Base-by-base conservation (phyloP, 2,888 invertebrate species). In the Drosophila setosimentum region DNA sequence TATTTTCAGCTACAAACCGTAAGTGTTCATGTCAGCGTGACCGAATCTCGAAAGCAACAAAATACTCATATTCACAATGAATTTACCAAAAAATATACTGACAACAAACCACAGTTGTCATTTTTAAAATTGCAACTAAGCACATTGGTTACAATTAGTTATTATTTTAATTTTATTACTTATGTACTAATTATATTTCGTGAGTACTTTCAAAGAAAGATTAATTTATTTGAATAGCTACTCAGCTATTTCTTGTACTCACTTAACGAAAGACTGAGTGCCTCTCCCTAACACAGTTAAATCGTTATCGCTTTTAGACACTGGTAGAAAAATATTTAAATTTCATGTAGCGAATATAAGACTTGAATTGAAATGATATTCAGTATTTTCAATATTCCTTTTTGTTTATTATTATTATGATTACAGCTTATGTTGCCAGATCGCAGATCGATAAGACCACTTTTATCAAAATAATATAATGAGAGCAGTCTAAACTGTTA, bases 1-100 rank as follows among this genome's bases (percentile, higher is more conserved):
- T 72, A 63, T 82, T 73, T 83, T 76, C 76, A 71, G 68, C 84
- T 87, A 87, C 87, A 87, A 87, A 87, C 87, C 87, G 89, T 87
- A 90, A 55, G 89, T 88, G 87, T 77, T 87, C 87, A 87, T 87
- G 68, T 68, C 66, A 77, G 73, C 49, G 75, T 75, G 61, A 61
- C 77, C 75, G 58, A 40, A 76, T 59, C 18, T 40, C 11, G 24
- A 27, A 24, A 55, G 27, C 35, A 18, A 3, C 11, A 32, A 58
- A 49, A 68, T 68, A 48, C 58, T 13, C 21, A n/a, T 16, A 21
- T 32, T 10, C 16, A 27, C 29, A 29, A 11, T 40, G 8, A 13
- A 64, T 21, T 18, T 49, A 16, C 32, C 30, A 7, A 29, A 30
- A 55, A n/a, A 55, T 21, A 29, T 40, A 55, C 40, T 29, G 10